phyloP scores from a whole-genome alignment of 30 jellyfish, hydroid and myxozoan genomes.

The Hydractinia symbiolongicarpus region DNA sequence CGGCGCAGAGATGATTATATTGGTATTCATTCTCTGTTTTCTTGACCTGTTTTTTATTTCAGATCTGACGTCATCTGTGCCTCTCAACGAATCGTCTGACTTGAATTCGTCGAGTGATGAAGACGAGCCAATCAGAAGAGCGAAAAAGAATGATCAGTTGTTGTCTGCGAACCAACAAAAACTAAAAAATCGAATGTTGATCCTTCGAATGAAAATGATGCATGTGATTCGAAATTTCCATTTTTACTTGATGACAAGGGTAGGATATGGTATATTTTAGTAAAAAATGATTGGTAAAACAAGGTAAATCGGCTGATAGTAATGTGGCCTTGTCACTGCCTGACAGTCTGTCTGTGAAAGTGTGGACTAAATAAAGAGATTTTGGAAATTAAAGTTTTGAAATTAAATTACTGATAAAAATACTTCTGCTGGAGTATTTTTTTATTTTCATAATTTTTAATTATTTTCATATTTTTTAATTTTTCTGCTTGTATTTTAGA shows the following conservation, averaged over 20 bases:
- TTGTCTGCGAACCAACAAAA: conserved; percentile 20
- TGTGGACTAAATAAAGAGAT: neutral
- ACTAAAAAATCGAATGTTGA: conserved; percentile 33
- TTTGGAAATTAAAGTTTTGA: neutral
- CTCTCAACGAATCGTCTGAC: neutral
- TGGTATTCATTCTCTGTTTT: neutral
- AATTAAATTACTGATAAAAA: neutral
- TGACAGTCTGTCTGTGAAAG: too few species aligned
- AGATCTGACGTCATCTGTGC: too few species aligned
- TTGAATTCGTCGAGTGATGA: conserved; percentile 9
- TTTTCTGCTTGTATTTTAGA: conserved; percentile 1
- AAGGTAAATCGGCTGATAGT: too few species aligned
- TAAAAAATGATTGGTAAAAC: neutral
- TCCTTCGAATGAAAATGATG: conserved; percentile 61
- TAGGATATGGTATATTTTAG: neutral
- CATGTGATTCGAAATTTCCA: conserved; percentile 78
- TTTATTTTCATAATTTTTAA: too few species aligned
- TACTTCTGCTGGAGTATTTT: neutral
- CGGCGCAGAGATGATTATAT: too few species aligned
- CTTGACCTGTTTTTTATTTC: too few species aligned
- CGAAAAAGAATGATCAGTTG: conserved; percentile 2
- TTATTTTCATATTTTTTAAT: too few species aligned
- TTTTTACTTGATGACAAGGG: conserved; percentile 66
- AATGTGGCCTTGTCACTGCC: too few species aligned
- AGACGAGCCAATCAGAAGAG: conserved; percentile 17